phyloP scores from a whole-genome alignment of 2,888 invertebrate genomes.

The Crematogaster levior region DNA sequence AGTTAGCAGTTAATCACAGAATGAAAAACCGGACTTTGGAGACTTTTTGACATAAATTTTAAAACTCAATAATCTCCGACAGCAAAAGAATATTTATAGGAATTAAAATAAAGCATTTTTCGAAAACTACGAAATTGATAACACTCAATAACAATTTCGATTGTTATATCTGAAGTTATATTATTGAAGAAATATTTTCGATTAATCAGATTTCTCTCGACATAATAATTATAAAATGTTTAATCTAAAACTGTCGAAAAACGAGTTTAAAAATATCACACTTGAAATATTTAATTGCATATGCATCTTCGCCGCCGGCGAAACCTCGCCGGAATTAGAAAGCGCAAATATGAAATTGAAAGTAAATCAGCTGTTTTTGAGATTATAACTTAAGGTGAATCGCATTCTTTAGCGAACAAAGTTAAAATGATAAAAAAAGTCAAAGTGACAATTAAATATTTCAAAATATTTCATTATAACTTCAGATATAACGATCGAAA shows the following conservation, averaged over 20 bases:
- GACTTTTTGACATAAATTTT: background rate
- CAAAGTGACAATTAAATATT: background rate
- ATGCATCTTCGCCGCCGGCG: background rate
- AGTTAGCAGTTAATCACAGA: too few relatives aligned
- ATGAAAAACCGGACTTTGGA: too few relatives aligned
- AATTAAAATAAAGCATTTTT: background rate
- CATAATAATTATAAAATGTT: too few relatives aligned
- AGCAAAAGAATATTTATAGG: background rate
- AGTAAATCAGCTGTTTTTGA: background rate
- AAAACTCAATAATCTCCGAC: background rate
- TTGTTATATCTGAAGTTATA: background rate
- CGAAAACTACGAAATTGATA: background rate
- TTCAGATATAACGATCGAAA: background rate
- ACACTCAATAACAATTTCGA: background rate
- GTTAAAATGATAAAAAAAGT: background rate
- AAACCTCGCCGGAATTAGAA: background rate
- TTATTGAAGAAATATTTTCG: too few relatives aligned
- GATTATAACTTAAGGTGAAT: background rate
- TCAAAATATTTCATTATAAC: too few relatives aligned
- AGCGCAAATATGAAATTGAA: too few relatives aligned
- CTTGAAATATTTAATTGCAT: too few relatives aligned
- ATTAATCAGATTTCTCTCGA: too few relatives aligned
- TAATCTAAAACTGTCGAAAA: too few relatives aligned
- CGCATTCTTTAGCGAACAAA: background rate
- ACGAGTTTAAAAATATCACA: too few relatives aligned